These are phyloP conservation scores for Scelioninae gen. 1 DNA, from an alignment of 2,888 invertebrate genomes.

Conservation along the genomic window DNA sequence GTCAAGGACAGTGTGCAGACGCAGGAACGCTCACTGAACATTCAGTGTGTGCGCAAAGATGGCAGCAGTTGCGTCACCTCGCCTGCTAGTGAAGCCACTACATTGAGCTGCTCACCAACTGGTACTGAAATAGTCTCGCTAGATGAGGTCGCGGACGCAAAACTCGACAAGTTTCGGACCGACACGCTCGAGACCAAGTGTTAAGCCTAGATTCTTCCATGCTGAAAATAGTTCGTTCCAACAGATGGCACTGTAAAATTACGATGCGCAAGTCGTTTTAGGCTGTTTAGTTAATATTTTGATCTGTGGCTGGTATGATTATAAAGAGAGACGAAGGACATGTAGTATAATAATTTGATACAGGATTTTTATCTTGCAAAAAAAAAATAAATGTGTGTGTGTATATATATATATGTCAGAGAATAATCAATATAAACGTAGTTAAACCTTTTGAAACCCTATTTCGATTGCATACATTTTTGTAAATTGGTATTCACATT, in stretches of 20 bases:
- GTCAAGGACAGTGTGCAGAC: conserved; percentile 41
- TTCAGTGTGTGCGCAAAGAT: conserved; percentile 75
- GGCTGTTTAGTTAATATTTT: too few relatives aligned
- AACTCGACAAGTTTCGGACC: conserved; percentile 74
- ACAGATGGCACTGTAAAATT: conserved; percentile 17
- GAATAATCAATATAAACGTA: too few relatives aligned
- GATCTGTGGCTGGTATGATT: too few relatives aligned
- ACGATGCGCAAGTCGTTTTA: too few relatives aligned
- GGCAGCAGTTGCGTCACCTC: conserved; percentile 81
- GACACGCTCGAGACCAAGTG: conserved; percentile 78
- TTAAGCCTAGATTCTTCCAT: conserved; percentile 67
- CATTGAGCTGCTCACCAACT: conserved; percentile 79
- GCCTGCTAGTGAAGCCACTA: conserved; percentile 80
- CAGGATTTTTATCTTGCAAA: too few relatives aligned
- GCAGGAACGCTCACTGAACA: conserved; percentile 75
- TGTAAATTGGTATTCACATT: too few relatives aligned
- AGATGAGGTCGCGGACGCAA: conserved; percentile 76
- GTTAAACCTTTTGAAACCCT: too few relatives aligned
- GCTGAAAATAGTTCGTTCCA: conserved; percentile 7
- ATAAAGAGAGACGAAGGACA: too few relatives aligned
- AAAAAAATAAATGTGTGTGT: too few relatives aligned
- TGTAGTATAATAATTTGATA: too few relatives aligned
- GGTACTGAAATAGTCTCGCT: conserved; percentile 80
- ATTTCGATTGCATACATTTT: too few relatives aligned
- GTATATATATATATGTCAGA: too few relatives aligned